A percentile compares a stretch with the other conserved stretches of the same genome.
These are phyloP conservation scores for Cyrtonyx montezumae DNA, from an alignment of 2,113 vertebrate species.

Conservation along the genomic window DNA sequence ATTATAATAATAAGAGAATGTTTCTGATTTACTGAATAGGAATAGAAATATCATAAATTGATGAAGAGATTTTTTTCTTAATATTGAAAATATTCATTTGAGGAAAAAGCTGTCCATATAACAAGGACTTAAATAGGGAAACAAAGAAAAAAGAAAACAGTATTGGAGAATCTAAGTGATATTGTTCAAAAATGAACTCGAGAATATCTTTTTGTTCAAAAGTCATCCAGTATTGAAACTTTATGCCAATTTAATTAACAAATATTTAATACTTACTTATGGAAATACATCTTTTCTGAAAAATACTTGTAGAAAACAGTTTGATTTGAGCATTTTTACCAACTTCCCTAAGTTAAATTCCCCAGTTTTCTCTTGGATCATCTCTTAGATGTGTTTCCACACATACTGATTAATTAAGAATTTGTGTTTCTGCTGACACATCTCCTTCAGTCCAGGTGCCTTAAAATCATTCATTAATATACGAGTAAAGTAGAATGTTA, in stretches of 20 bases:
- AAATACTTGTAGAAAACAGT: not conserved
- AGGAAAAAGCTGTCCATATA: not conserved
- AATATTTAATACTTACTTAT: not conserved
- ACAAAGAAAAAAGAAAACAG: not conserved
- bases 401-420: not conserved
- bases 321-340: not conserved
- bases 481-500: not conserved
- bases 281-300: not conserved
- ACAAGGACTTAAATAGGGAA: not conserved
- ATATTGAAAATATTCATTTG: not conserved
- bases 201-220: not conserved
- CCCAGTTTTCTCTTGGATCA: not conserved
- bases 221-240: not conserved
- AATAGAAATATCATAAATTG: constrained; percentile 13
- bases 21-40: constrained; percentile 53
- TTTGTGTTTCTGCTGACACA: not conserved
- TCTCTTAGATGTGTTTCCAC: not conserved
- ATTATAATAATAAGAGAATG: constrained; percentile 45
- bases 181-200: not conserved
- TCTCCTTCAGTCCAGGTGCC: not conserved
- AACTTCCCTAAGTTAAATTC: not conserved
- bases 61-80: not conserved
- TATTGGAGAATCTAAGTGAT: not conserved
- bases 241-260: not conserved
- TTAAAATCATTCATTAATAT: not conserved